These are phyloP conservation scores for Hemicentrotus pulcherrimus DNA, from an alignment of 35 echinoderm and acorn worm species.

Conservation along the genomic window DNA sequence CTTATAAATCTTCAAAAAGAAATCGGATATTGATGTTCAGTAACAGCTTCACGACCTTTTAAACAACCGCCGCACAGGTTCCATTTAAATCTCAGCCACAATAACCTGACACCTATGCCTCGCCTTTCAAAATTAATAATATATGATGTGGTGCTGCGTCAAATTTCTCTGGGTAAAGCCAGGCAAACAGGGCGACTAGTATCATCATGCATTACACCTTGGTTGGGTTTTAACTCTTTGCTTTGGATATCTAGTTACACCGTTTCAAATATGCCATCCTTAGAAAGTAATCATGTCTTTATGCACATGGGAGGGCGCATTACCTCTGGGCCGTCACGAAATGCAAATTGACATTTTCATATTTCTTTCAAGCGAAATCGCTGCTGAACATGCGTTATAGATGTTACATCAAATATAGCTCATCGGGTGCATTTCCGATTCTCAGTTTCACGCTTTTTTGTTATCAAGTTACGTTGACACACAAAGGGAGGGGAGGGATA, in stretches of 20 bases:
- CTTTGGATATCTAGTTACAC: neutral
- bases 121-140: neutral
- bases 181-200: neutral
- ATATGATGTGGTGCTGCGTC: neutral
- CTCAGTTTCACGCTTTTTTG: neutral
- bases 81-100: neutral
- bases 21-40: neutral
- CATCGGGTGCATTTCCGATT: neutral
- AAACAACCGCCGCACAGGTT: neutral
- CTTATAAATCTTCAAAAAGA: neutral
- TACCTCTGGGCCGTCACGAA: neutral
- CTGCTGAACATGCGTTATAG: neutral
- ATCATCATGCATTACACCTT: neutral
- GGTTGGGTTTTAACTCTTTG: neutral
- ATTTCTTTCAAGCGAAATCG: neutral
- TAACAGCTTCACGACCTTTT: neutral
- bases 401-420: neutral
- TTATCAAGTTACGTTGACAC: neutral
- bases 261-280: neutral
- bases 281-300: neutral
- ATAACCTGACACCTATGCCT: neutral
- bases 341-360: conserved; percentile 13
- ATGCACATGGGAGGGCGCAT: neutral
- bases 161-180: neutral
- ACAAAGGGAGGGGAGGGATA: neutral